phyloP scores from a whole-genome alignment of 2,888 invertebrate genomes.

The Julus scandinavius region DNA sequence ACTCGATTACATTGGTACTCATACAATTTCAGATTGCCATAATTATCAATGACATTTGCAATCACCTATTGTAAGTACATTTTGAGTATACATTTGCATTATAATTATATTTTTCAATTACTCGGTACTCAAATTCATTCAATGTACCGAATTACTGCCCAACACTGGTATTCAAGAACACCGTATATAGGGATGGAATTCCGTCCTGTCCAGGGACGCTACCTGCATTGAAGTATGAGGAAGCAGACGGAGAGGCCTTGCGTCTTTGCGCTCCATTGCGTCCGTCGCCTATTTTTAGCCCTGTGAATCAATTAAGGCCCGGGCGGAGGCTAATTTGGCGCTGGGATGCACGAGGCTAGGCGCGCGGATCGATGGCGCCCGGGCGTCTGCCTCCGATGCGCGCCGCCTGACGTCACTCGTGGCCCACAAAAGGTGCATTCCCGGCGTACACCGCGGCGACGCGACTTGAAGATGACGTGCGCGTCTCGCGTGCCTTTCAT shows the following conservation, averaged over 20 bases:
- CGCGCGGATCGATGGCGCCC: background rate
- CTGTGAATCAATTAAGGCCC: background rate
- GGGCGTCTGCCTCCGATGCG: background rate
- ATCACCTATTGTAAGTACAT: too few relatives aligned
- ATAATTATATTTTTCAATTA: too few relatives aligned
- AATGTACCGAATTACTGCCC: too few relatives aligned
- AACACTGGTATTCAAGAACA: too few relatives aligned
- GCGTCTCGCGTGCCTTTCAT: background rate
- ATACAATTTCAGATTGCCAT: too few relatives aligned
- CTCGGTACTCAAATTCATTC: too few relatives aligned
- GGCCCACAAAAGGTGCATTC: background rate
- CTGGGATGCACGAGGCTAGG: background rate
- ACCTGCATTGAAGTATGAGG: background rate
- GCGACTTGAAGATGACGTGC: background rate
- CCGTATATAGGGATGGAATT: too few relatives aligned
- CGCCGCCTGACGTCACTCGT: background rate
- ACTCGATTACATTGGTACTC: too few relatives aligned
- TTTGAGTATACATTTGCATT: too few relatives aligned
- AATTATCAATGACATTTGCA: too few relatives aligned
- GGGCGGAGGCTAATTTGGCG: constrained; percentile 9
- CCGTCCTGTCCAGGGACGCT: background rate
- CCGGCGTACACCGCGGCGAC: background rate
- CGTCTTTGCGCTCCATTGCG: background rate
- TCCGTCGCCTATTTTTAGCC: background rate
- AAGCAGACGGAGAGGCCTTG: background rate